Base-by-base conservation (phyloP, 2,888 invertebrate genomes). In the Megamerina dolium region DNA sequence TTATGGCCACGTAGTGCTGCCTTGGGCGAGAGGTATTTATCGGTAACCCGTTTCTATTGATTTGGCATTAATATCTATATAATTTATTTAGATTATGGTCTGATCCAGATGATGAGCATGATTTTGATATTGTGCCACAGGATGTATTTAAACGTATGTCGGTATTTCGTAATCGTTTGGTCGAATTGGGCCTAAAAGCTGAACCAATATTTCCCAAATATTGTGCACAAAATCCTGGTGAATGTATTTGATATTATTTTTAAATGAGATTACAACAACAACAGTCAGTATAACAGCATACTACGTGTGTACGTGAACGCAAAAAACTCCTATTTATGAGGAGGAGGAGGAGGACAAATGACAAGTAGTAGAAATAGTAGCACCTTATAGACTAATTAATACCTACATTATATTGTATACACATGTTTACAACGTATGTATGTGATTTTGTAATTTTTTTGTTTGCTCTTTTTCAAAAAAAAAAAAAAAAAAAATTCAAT, bases 1-100 rank as follows among this genome's bases (percentile, higher is more conserved):
- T 73, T 90, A 58, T 90, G 89, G 89, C 90, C 90, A 27, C 75
- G 90, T 46, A 77, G 83, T 4, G 84, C 88, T 0, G 90, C 90
- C 2, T 72, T 89, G 51, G 89, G 84, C 0, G 90, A 90, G 73
- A 77, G 90, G 53, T 65, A 56, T 37, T 29, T 34, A 14, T 14
- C 8, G 23, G 6, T 9, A 12, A 18, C 19, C 9, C 19, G 5
- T 5, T n/a, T 14, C 23, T 33, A 9, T n/a, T 27, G 13, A 4
- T 12, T 16, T 26, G 6, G 17, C n/a, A n/a, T n/a, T n/a, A n/a
- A n/a, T n/a, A n/a, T n/a, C 17, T 14, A 10, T 27, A 3, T 8
- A 20, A 14, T n/a, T 30, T 17, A 21, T 17, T 31, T 31, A 65
- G 66, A 43, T 57, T 72, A 12, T 72, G 73, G 72, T 60, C 64